phyloP scores from a whole-genome alignment of 2,797 vertebrate genomes.

The Rhynchonycteris naso region DNA sequence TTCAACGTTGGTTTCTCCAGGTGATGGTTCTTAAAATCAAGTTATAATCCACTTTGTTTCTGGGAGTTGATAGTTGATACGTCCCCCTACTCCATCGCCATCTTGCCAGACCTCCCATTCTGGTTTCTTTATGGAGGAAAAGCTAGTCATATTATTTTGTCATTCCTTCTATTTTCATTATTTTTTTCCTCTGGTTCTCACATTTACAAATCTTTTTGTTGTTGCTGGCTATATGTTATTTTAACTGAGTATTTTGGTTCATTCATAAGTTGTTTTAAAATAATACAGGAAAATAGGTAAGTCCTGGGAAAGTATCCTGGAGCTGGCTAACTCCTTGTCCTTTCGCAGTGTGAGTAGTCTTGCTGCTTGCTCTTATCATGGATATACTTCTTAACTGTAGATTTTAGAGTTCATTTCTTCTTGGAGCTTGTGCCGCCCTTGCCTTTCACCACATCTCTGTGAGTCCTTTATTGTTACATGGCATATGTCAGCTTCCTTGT shows the following conservation, averaged over 20 bases:
- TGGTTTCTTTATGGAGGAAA: neutral
- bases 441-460: neutral
- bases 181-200: neutral
- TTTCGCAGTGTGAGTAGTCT: neutral
- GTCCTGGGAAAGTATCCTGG: neutral
- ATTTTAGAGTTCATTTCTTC: neutral
- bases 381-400: neutral
- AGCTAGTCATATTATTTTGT: neutral
- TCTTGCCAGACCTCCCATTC: no score
- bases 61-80: no score
- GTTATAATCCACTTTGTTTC: no score
- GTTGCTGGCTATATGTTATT: neutral
- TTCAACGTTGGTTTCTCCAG: no score
- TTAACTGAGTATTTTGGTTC: neutral
- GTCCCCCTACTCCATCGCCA: no score
- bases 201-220: neutral
- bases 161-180: neutral
- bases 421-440: neutral
- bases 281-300: neutral
- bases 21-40: no score
- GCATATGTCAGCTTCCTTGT: neutral
- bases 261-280: slow-evolving; percentile 20
- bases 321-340: neutral
- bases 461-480: neutral
- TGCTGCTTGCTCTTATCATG: neutral